Evolutionary conservation across 2,888 invertebrate species (phyloP).

Genomic region (Palloptera scutellata): DNA sequence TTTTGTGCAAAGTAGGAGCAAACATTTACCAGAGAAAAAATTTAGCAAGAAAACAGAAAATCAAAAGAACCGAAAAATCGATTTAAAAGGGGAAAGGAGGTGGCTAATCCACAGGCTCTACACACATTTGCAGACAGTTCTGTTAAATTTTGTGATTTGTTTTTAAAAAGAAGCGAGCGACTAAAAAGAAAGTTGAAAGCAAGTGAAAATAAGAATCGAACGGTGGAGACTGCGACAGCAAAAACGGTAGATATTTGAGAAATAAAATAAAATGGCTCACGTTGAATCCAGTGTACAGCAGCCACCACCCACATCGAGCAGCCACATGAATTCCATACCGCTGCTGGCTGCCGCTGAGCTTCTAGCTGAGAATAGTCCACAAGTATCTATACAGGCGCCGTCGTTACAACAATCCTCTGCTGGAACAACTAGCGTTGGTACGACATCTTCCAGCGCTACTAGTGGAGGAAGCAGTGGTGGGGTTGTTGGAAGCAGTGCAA

Average conservation of each 20-base stretch:
- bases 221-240: not conserved
- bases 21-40: conserved; percentile 22
- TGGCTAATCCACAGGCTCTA: not conserved
- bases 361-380: conserved; percentile 45
- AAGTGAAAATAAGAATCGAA: too few relatives aligned
- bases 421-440: conserved; percentile 37
- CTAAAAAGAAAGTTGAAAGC: too few relatives aligned
- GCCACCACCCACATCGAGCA: conserved; percentile 57
- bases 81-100: conserved; percentile 23
- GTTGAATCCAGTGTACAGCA: conserved; percentile 66
- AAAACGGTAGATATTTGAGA: not conserved
- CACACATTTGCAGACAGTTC: too few relatives aligned
- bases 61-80: conserved; percentile 30
- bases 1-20: conserved; percentile 19
- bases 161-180: too few relatives aligned
- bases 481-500: conserved; percentile 30
- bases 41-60: conserved; percentile 2
- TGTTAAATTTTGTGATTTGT: too few relatives aligned
- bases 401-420: conserved; percentile 40
- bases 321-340: conserved; percentile 54
- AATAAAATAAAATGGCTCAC: conserved; percentile 52
- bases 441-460: conserved; percentile 19
- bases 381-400: conserved; percentile 50
- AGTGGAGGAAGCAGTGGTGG: conserved; percentile 20
- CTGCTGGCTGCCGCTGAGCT: conserved; percentile 56